Evolutionary conservation across 2,113 vertebrate genomes (phyloP), one percentile per base, ranked within the genome.

Genomic region (Acanthochromis polyacanthus): DNA sequence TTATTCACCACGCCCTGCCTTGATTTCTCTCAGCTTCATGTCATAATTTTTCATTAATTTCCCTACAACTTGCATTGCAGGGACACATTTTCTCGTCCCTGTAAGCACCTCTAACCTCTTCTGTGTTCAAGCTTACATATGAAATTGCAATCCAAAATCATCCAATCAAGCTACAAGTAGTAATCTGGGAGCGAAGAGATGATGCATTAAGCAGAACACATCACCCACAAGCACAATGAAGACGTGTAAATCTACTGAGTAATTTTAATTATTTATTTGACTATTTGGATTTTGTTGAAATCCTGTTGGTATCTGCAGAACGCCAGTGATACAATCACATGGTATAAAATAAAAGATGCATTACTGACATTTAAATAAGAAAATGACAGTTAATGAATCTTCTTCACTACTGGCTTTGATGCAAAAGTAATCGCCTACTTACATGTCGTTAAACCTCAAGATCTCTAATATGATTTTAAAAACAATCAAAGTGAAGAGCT

Each of bases 181-280:
- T 77, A 77, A 80, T 88, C 64, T 66, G 36, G 48, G 61, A 48
- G 71, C 43, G 1, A 1, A 59, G 55, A 38, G 10, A 62, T 16
- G 4, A 58, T 4, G 15, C 32, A 53, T 28, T 45, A 51, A 67
- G 74, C 17, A 53, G 40, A 56, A 43, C 4, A 43, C 28, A 7
- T 68, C 19, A 70, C 2, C n/a, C 38, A 46, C 20, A 15, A 25
- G 14, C 45, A n/a, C 10, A 46, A 53, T 16, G 22, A 32, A 12
- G 43, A 52, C 11, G 23, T 3, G 43, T 16, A 5, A 6, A 6
- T 32, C 30, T 32, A 8, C 30, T 32, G 30, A 45, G 15, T 45
- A 11, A 25, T 25, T 25, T 25, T 30, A 30, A 6, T 30, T 30
- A 6, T 4, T 30, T 30, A 30, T 4, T 30, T 30, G 30, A 46